phyloP scores from a whole-genome alignment of 2,888 invertebrate genomes.

The Bembecia ichneumoniformis region DNA sequence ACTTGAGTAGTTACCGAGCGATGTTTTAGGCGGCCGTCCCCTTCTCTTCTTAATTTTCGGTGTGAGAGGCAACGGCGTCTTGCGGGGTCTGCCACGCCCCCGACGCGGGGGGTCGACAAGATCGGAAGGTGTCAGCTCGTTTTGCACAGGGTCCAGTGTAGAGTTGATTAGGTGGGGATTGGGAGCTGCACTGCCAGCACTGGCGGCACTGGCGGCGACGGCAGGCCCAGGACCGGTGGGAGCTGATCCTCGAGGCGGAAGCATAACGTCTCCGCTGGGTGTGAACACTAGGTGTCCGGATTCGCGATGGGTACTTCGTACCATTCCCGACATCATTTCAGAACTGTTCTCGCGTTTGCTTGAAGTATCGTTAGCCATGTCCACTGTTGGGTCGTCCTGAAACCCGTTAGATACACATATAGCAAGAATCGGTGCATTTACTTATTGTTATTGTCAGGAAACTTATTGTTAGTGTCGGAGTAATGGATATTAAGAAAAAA shows the following conservation, averaged over 20 bases:
- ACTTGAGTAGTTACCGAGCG: constrained; percentile 39
- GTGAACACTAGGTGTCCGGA: constrained; percentile 62
- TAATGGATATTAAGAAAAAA: no score
- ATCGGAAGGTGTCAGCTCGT: constrained; percentile 28
- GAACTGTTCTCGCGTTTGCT: constrained; percentile 51
- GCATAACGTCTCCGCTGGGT: constrained; percentile 62
- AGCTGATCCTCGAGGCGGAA: constrained; percentile 41
- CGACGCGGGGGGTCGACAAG: constrained; percentile 52
- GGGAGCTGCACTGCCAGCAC: constrained; percentile 1
- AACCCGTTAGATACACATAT: background rate
- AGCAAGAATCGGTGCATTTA: background rate
- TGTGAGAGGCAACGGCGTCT: constrained; percentile 63
- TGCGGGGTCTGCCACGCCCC: constrained; percentile 66
- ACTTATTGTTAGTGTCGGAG: background rate
- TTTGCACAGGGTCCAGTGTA: constrained; percentile 19
- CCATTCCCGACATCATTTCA: constrained; percentile 65
- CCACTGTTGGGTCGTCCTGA: constrained; percentile 66
- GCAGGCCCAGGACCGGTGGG: constrained; percentile 19
- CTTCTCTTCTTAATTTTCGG: constrained; percentile 62
- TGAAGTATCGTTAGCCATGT: constrained; percentile 43
- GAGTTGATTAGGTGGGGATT: constrained; percentile 3
- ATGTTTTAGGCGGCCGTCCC: constrained; percentile 64
- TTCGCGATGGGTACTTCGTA: constrained; percentile 63
- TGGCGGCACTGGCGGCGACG: background rate
- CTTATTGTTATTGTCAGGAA: background rate